Evolutionary conservation across 2,113 vertebrate genomes (phyloP), one percentile per base, ranked within the genome.

Genomic region (Ellobius talpinus): DNA sequence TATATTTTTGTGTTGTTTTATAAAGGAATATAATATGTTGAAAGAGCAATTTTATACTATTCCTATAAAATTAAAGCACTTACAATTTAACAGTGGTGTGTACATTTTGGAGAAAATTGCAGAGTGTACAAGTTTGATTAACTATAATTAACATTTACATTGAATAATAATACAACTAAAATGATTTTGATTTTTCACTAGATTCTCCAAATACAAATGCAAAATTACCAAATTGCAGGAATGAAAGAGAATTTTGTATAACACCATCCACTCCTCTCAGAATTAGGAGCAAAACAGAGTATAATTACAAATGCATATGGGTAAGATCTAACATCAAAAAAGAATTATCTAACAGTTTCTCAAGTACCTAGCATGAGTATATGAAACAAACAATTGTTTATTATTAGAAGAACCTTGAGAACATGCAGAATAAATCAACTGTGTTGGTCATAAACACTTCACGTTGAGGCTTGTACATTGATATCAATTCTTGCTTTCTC

Each of bases 131-230:
- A 97, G 24, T 96, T 98, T 97, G 97, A 94, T 89, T 79, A 76
- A 98, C 68, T 97, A 21, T 97, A 92, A 96, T 16, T 87, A 95
- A 66, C 89, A 45, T 97, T 98, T 98, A 95, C 61, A 94, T 97
- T 96, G 65, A 42, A 87, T 97, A 97, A 97, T 97, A 97, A 86
- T 93, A 95, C 45, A 88, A 92, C 55, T 96, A 87, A 97, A 98
- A 97, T 97, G 23, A 93, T 92, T 98, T 97, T 98, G 36, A 55
- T 98, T 97, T 97, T 95, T 95, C 88, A 96, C 84, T 88, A 86
- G 94, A 97, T 68, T 19, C 61, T n/a, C 92, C 77, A 97, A 96
- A 96, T 98, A 74, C 86, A 87, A 93, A 84, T n/a, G 58, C 79
- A 42, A 94, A 96, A 70, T 96, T 97, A 96, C 47, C 70, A 88